Percentiles rank a stretch among this genome's conserved stretches.
Conservation (phyloP, 1,140 invertebrate genomes). For the Sitobion miscanthi region DNA sequence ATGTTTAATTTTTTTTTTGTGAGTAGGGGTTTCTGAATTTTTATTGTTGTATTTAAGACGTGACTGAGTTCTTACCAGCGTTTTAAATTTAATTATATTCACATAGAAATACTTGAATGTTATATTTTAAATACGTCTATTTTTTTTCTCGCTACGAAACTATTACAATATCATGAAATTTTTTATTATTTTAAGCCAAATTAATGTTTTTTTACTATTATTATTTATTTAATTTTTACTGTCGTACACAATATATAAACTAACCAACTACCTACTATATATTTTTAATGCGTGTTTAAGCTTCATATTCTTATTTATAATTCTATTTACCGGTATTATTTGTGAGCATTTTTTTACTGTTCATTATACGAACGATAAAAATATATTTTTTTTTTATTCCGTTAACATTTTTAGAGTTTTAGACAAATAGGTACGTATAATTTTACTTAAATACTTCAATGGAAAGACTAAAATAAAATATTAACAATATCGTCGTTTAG, state of each 20-base stretch:
- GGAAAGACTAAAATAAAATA: neutral
- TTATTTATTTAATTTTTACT: neutral
- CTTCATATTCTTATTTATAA: slow-evolving; percentile 3
- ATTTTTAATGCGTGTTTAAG: neutral
- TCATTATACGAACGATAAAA: neutral
- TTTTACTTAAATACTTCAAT: neutral
- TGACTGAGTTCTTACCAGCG: neutral
- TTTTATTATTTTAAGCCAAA: neutral
- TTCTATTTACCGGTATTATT: neutral
- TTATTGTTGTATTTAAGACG: neutral
- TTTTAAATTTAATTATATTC: neutral
- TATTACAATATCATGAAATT: neutral
- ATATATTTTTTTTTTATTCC: neutral
- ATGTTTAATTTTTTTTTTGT: neutral
- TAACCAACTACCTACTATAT: neutral
- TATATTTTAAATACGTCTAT: neutral
- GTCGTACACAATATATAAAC: neutral
- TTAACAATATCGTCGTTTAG: neutral
- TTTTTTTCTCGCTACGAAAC: neutral
- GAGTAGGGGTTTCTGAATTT: neutral
- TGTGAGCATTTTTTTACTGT: neutral
- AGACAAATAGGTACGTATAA: neutral
- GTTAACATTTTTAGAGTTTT: neutral
- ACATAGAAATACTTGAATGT: neutral
- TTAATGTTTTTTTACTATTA: neutral